Percentiles rank a stretch among this genome's conserved stretches.
Conservation (phyloP, 2,888 invertebrate genomes). For the Elaeidobius kamerunicus region DNA sequence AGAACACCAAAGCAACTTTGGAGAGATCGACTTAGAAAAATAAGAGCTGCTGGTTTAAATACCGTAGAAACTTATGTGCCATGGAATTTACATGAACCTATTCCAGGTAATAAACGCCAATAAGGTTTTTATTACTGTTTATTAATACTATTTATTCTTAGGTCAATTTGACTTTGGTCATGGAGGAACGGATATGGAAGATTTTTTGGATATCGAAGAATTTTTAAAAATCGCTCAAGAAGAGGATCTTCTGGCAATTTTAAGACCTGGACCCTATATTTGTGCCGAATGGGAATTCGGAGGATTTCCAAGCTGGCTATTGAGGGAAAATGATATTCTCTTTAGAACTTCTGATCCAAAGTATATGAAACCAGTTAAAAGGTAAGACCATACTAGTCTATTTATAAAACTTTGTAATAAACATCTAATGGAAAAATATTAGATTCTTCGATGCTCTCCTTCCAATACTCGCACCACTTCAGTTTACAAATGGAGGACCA, state of each 20-base stretch:
- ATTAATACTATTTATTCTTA: conserved; percentile 2
- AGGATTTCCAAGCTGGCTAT: conserved; percentile 45
- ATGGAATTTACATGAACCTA: conserved; percentile 84
- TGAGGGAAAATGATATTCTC: conserved; percentile 52
- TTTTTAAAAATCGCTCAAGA: conserved; percentile 70
- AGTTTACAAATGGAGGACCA: conserved; percentile 75
- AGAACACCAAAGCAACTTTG: conserved; percentile 75
- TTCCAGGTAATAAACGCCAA: conserved; percentile 48
- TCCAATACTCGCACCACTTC: conserved; percentile 50
- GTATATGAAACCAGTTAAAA: conserved; percentile 40
- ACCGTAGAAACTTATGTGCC: conserved; percentile 81
- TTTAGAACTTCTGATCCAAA: conserved; percentile 43
- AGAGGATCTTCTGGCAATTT: conserved; percentile 65
- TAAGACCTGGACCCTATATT: conserved; percentile 88
- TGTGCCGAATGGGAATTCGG: conserved; percentile 82
- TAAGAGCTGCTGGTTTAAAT: conserved; percentile 82
- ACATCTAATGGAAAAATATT: neutral
- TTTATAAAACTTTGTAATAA: neutral
- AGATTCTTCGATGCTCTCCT: conserved; percentile 41
- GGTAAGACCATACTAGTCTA: conserved; percentile 5
- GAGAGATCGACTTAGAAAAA: conserved; percentile 72
- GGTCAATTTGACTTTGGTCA: conserved; percentile 60
- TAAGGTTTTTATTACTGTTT: neutral
- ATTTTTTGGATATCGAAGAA: conserved; percentile 56
- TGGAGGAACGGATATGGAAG: conserved; percentile 56